These are phyloP conservation scores for Peromyscus eremicus DNA, from an alignment of 2,797 vertebrate species.

Conservation along the genomic window DNA sequence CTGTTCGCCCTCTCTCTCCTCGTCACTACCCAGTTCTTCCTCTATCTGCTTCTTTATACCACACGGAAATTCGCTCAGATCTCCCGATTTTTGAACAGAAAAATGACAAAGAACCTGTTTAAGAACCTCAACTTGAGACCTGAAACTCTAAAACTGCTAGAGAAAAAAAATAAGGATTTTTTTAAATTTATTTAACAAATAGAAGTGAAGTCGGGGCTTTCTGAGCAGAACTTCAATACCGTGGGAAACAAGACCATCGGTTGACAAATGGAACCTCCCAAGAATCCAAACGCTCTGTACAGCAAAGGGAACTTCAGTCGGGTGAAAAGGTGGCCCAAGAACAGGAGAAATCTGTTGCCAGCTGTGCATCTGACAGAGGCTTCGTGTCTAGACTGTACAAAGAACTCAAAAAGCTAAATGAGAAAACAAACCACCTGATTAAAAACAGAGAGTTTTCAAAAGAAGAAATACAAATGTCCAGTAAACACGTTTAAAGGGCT, in stretches of 20 bases:
- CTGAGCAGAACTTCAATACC: not conserved
- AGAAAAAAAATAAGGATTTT: not conserved
- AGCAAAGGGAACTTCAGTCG: not conserved
- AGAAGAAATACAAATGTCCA: not conserved
- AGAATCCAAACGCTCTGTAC: not conserved
- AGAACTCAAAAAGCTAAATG: not conserved
- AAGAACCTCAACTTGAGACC: not conserved
- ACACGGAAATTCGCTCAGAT: not conserved
- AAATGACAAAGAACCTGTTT: not conserved
- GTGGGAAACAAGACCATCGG: not conserved
- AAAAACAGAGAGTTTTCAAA: not conserved
- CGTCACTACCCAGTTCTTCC: not conserved
- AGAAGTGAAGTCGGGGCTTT: not conserved
- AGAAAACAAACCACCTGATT: not conserved
- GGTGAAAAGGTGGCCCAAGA: not conserved
- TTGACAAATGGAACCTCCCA: rapidly evolving
- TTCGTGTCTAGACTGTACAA: not conserved
- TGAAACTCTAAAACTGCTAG: not conserved
- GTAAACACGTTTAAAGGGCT: not conserved
- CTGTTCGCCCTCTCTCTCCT: not conserved
- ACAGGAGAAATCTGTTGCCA: not conserved
- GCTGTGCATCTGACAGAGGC: not conserved
- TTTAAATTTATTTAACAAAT: not conserved
- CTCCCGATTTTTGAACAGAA: not conserved
- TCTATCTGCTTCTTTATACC: not conserved